A percentile compares a stretch with the other conserved stretches of the same genome.
These are phyloP conservation scores for Hirudo medicinalis DNA, from an alignment of 1,140 invertebrate genomes.

Conservation along the genomic window DNA sequence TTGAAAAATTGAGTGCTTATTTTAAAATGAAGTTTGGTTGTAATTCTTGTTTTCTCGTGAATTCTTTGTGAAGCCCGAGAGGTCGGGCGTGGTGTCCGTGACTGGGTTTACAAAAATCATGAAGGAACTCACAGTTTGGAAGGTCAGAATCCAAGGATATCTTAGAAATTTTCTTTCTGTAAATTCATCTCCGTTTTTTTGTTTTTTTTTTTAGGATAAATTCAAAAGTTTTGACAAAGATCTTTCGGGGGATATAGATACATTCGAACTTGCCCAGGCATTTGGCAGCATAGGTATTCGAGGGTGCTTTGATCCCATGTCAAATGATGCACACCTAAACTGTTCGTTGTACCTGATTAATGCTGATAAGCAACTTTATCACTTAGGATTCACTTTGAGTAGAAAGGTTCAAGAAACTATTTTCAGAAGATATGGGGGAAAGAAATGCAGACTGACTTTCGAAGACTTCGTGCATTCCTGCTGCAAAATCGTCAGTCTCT, in stretches of 20 bases:
- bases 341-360: too few species aligned
- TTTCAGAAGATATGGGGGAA: conserved; percentile 13
- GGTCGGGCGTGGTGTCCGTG: too few species aligned
- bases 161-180: neutral
- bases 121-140: too few species aligned
- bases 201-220: conserved; percentile 1
- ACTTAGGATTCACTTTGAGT: conserved; percentile 5
- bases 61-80: too few species aligned
- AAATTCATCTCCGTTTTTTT: neutral
- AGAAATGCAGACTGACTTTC: conserved; percentile 11
- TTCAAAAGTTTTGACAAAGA: neutral
- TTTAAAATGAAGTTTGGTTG: too few species aligned
- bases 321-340: too few species aligned
- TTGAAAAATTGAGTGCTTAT: too few species aligned
- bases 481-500: conserved; percentile 9
- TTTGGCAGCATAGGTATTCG: neutral
- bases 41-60: too few species aligned
- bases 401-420: conserved; percentile 5
- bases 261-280: neutral
- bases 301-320: too few species aligned
- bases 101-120: too few species aligned
- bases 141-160: too few species aligned
- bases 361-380: too few species aligned
- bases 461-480: conserved; percentile 11
- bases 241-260: conserved; percentile 3